Evolutionary conservation across 2,113 vertebrate species (phyloP).

Genomic region (Lutjanus erythropterus): DNA sequence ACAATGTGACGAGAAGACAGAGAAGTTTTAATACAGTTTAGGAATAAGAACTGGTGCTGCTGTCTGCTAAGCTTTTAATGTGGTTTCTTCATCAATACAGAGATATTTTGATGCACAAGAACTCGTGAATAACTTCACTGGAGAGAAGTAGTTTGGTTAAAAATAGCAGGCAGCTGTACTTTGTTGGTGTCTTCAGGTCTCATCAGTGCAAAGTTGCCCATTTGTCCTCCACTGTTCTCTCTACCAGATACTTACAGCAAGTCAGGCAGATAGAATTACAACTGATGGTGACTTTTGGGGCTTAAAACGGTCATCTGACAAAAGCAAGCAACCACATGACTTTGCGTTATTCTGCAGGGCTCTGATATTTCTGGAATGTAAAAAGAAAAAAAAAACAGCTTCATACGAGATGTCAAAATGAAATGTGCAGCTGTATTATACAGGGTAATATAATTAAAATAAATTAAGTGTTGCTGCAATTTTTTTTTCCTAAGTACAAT

Average conservation of each 20-base stretch:
- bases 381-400: background rate
- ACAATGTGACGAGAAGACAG: background rate
- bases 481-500: background rate
- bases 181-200: conserved; percentile 49
- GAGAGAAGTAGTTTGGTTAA: conserved; percentile 52
- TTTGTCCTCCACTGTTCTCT: conserved; percentile 34
- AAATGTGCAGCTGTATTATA: background rate
- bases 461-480: too few relatives aligned
- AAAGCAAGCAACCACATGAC: background rate
- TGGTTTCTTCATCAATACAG: background rate
- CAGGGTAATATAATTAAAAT: too few relatives aligned
- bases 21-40: background rate
- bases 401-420: background rate
- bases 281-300: background rate
- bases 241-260: background rate
- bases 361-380: background rate
- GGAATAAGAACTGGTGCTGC: too few relatives aligned
- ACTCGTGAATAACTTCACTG: background rate
- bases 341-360: background rate
- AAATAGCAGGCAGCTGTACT: conserved; percentile 75
- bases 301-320: background rate
- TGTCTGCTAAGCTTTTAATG: background rate
- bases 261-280: background rate
- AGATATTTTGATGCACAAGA: background rate
- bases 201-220: conserved; percentile 40